Percentiles rank a stretch among this genome's conserved stretches.
These are phyloP conservation scores for Trachythela sp. DNA, from an alignment of 64 coral and sea anemone species.

Conservation along the genomic window DNA sequence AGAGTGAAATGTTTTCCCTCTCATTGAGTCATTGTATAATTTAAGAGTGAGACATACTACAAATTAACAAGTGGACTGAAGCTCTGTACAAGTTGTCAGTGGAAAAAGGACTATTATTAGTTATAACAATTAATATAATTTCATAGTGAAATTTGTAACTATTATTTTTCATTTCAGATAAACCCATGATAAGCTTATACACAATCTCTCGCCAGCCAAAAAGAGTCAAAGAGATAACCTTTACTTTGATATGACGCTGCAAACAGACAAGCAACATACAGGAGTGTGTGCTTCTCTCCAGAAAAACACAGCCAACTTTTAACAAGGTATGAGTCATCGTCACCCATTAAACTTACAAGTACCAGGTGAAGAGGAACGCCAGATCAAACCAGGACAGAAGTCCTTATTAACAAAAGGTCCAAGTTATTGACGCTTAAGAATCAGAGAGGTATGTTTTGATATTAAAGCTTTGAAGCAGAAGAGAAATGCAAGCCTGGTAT, in stretches of 20 bases:
- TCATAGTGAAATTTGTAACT: no score
- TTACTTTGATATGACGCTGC: no score
- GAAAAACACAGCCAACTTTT: constrained; percentile 7
- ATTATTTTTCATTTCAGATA: no score
- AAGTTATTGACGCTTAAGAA: neutral
- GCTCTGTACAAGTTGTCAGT: no score
- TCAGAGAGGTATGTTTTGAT: neutral
- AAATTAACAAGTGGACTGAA: neutral
- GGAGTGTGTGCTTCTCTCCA: neutral
- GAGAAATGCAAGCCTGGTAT: constrained; percentile 11
- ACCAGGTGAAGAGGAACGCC: neutral
- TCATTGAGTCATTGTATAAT: neutral
- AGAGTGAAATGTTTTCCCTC: neutral
- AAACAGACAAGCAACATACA: neutral
- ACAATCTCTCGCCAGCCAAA: no score
- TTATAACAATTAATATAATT: no score
- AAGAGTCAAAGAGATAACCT: no score
- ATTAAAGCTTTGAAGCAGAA: neutral
- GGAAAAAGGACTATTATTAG: no score
- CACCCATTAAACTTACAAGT: neutral
- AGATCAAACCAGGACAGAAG: neutral
- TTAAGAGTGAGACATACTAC: neutral
- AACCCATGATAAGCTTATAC: no score
- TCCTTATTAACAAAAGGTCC: neutral
- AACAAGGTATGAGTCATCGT: neutral